These are phyloP conservation scores for Aphaenogaster ashmeadi DNA, from an alignment of 1,140 invertebrate genomes.

Conservation along the genomic window DNA sequence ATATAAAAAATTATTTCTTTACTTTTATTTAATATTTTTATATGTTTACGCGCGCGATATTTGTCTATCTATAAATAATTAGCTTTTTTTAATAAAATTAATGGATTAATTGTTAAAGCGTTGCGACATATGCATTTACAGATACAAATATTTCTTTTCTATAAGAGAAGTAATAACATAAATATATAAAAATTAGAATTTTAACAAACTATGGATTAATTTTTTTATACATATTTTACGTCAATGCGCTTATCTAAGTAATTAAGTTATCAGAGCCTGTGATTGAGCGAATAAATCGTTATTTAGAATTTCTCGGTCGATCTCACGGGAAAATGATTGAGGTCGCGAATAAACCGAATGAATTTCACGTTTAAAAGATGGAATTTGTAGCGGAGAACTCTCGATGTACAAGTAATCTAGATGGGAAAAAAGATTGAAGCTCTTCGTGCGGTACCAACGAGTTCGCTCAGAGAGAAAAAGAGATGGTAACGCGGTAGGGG, in stretches of 20 bases:
- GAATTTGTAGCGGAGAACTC: conserved; percentile 78
- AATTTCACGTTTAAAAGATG: conserved; percentile 81
- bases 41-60: neutral
- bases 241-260: neutral
- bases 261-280: conserved; percentile 7
- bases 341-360: conserved; percentile 69
- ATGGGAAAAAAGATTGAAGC: conserved; percentile 79
- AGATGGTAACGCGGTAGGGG: conserved; percentile 42
- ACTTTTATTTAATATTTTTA: neutral
- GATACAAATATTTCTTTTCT: neutral
- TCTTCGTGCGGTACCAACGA: conserved; percentile 69
- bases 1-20: neutral
- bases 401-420: conserved; percentile 80
- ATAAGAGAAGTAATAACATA: neutral
- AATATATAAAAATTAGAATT: conserved; percentile 17
- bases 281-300: conserved; percentile 30
- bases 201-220: neutral
- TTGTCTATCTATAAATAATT: neutral
- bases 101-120: neutral
- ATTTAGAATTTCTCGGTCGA: conserved; percentile 34
- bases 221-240: neutral
- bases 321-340: conserved; percentile 68
- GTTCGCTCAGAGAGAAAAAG: conserved; percentile 61
- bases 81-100: neutral
- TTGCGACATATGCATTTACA: neutral